Conservation (phyloP, 2,797 vertebrate genomes). For the Spheniscus humboldti region DNA sequence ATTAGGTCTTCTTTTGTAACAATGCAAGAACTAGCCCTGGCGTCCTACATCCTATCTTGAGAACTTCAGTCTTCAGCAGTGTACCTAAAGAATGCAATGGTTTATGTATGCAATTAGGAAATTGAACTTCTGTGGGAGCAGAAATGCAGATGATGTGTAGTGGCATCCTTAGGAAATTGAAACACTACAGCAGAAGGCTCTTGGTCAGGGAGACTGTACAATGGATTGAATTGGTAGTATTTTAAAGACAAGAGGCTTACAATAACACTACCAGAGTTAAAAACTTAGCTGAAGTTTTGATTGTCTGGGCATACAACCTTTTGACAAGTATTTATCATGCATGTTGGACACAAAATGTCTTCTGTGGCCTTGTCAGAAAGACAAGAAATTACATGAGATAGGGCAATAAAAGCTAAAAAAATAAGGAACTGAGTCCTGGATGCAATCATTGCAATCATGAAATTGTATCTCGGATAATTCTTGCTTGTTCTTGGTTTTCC, state of each 20-base stretch:
- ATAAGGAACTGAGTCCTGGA: neutral
- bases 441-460: neutral
- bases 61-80: neutral
- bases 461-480: neutral
- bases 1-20: neutral
- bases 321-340: neutral
- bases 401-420: neutral
- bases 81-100: neutral
- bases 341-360: neutral
- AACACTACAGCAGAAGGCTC: neutral
- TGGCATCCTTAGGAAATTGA: neutral
- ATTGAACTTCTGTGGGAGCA: neutral
- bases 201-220: neutral
- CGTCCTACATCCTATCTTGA: neutral
- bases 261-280: neutral
- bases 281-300: neutral
- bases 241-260: neutral
- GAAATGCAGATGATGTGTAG: neutral
- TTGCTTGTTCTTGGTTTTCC: neutral
- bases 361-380: neutral
- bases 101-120: neutral
- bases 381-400: neutral
- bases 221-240: neutral
- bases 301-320: neutral
- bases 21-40: neutral